Base-by-base conservation (phyloP, 2,888 invertebrate genomes). In the Tetropium fuscum region DNA sequence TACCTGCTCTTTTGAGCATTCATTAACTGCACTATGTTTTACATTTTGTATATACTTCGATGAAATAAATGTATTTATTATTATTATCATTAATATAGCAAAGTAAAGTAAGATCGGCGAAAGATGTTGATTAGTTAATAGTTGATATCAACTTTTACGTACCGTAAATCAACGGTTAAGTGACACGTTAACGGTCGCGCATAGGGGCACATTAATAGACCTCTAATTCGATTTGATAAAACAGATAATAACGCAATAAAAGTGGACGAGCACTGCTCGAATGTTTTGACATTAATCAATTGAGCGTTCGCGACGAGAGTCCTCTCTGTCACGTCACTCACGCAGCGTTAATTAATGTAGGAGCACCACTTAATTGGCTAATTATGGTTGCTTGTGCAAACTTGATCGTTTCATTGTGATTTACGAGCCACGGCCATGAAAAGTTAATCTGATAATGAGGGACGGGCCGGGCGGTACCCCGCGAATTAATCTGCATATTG, bases 401-500 rank as follows among this genome's bases (percentile, higher is more conserved):
- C 47, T 64, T 58, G 56, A 64, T 64, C 56, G 57, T 59, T 43
- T 53, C 49, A 62, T 63, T 60, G 60, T 69, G 69, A 70, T 70
- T 70, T 69, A 70, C 66, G 58, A 51, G 58, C 51, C 53, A 51
- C 47, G 60, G 53, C 60, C 68, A 66, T 64, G 66, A 63, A 59
- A 64, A 58, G 60, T 57, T 63, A 59, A 69, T 69, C 66, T 63
- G 67, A 69, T 68, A 66, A 65, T 56, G 58, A 53, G 51, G 56
- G 58, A 62, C 48, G 55, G 61, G 60, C 57, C 57, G 63, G 51
- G 40, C 49, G 63, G 51, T 34, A 47, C 36, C 57, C 48, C 49
- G 58, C 43, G 11, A 2, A 55, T 63, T 63, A 61, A 47, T 53
- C 55, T 58, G 49, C 54, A 19, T 57, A 63, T 55, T 58, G n/a